phyloP scores from a whole-genome alignment of 2,113 vertebrate genomes.

The Cryptoleucopteryx plumbea region DNA sequence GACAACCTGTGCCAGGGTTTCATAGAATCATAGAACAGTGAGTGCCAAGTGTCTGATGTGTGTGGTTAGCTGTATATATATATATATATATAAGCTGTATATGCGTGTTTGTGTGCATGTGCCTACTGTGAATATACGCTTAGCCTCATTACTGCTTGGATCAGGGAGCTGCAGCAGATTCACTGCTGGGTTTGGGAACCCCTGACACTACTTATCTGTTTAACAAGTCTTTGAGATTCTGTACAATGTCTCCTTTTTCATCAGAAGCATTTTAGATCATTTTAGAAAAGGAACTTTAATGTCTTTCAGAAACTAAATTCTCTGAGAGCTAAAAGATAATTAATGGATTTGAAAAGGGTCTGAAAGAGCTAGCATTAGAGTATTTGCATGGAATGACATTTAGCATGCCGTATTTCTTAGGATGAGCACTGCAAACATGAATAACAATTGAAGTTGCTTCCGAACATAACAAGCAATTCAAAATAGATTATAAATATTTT shows the following conservation, averaged over 20 bases:
- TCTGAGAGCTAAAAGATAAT: background rate
- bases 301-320: background rate
- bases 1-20: background rate
- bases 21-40: rapidly evolving
- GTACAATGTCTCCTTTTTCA: background rate
- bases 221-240: background rate
- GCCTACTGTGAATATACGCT: background rate
- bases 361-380: background rate
- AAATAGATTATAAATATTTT: background rate
- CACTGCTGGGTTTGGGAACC: background rate
- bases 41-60: background rate
- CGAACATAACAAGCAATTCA: background rate
- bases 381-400: slow-evolving; percentile 35
- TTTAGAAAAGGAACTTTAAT: background rate
- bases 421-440: background rate
- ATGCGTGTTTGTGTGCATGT: rapidly evolving
- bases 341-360: background rate
- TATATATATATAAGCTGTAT: background rate
- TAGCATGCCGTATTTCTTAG: background rate
- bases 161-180: background rate
- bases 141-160: background rate
- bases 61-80: background rate
- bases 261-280: background rate
- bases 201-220: background rate
- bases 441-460: background rate